phyloP scores from a whole-genome alignment of 2,113 vertebrate species.

The Prinia subflava region DNA sequence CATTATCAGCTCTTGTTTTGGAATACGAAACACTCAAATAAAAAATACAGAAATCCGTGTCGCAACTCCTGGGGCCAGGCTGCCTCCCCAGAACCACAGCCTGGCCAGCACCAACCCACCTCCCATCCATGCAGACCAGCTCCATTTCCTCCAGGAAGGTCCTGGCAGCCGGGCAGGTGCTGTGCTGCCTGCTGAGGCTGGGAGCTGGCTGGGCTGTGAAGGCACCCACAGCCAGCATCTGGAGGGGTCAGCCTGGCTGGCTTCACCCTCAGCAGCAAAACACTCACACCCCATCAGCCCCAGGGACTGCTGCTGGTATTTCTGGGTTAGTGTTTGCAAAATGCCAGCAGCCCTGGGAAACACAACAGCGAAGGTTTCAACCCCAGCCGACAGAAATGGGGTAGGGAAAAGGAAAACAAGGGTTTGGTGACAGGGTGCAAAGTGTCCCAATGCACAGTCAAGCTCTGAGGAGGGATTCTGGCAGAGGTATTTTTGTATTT shows the following conservation, averaged over 20 bases:
- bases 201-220: background rate
- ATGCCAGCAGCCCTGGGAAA: background rate
- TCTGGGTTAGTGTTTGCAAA: background rate
- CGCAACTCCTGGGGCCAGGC: background rate
- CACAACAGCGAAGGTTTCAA: background rate
- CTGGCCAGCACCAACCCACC: background rate
- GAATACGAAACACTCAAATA: conserved; percentile 12
- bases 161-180: background rate
- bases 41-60: background rate
- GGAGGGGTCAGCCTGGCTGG: background rate
- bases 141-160: background rate
- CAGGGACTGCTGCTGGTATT: background rate
- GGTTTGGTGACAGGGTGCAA: background rate
- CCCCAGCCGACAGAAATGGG: background rate
- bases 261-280: background rate
- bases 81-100: background rate
- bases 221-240: background rate
- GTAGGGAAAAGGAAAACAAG: background rate
- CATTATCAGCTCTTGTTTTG: conserved; percentile 55
- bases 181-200: no score
- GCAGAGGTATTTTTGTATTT: background rate
- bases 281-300: background rate
- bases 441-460: background rate
- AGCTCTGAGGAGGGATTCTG: background rate
- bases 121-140: fast-evolving